Percentiles rank a stretch among this genome's conserved stretches.
Evolutionary conservation across 2,113 vertebrate genomes (phyloP).

Genomic region (Smithornis capensis): DNA sequence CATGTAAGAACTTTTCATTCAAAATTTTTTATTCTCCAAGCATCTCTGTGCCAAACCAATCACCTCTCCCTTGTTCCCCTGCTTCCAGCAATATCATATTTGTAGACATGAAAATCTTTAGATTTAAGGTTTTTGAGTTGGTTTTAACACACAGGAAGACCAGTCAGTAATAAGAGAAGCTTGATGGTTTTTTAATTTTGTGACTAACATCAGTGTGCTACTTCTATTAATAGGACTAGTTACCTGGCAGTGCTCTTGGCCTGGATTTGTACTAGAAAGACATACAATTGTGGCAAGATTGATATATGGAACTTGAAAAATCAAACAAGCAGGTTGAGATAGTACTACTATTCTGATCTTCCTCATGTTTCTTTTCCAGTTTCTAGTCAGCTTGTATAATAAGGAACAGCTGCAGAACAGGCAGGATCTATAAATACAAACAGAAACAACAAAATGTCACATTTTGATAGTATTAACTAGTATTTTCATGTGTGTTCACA

Average conservation of each 20-base stretch:
- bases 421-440: constrained; percentile 68
- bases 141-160: neutral
- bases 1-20: neutral
- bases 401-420: constrained; percentile 26
- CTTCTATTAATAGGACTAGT: neutral
- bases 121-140: neutral
- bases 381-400: constrained; percentile 16
- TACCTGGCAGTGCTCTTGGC: neutral
- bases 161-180: neutral
- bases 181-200: neutral
- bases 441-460: constrained; percentile 67
- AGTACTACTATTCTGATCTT: neutral
- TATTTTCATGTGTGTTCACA: constrained; percentile 38
- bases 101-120: neutral
- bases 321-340: constrained; percentile 2
- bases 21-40: neutral
- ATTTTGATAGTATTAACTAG: constrained; percentile 39
- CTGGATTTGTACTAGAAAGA: neutral
- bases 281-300: neutral
- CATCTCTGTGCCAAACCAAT: neutral
- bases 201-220: neutral
- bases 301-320: neutral
- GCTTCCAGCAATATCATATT: neutral
- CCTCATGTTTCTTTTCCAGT: neutral
- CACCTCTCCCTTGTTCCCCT: neutral